Evolutionary conservation across 2,797 vertebrate genomes (phyloP), one percentile per base, ranked within the genome.

Genomic region (Gobionotothen gibberifrons): DNA sequence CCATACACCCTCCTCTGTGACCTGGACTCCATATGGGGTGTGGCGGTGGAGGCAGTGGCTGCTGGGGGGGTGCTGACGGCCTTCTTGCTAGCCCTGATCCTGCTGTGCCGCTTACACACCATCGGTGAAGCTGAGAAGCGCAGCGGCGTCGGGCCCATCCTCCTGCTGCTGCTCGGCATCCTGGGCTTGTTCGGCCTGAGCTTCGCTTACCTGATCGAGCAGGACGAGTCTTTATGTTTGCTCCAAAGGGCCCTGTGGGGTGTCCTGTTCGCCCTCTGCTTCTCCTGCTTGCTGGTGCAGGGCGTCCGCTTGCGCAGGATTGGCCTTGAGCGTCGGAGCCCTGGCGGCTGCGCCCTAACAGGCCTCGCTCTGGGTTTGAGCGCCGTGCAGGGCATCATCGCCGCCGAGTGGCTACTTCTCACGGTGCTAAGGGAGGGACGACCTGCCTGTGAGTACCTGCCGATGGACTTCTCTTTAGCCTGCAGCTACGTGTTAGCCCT

Each of bases 11-110:
- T 96, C 80, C 95, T 99, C 69, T 99, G 98, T 2, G 96, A 98
- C 90, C 95, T 99, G 95, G 97, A 99, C 88, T 95, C 96, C 63
- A 91, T 98, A 48, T 99, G 98, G 98, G 98, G 98, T 0, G 97
- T 99, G 48, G 97, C 96, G 0, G 91, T 99, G 17, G 98, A 98
- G 90, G 95, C 95, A 0, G 94, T 96, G 13, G 97, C 98, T 0
- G 96, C 95, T 0, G 95, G 96, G 0, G 98, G 97, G 0, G 94
- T 87, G 60, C 90, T 99, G 86, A 95, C 96, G 17, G 95, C 95
- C 0, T 51, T 98, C 11, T 78, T 99, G 61, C 92, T 99, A 22
- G 94, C 93, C 84, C 88, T 98, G 12, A 95, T 97, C 71, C 77
- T 99, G 78, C 93, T 99, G 76, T 97, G 95, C 76, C 95, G 97